Percentiles rank a stretch among this genome's conserved stretches.
phyloP scores from a whole-genome alignment of 1,140 invertebrate genomes.

The Sminthurides bifidus region DNA sequence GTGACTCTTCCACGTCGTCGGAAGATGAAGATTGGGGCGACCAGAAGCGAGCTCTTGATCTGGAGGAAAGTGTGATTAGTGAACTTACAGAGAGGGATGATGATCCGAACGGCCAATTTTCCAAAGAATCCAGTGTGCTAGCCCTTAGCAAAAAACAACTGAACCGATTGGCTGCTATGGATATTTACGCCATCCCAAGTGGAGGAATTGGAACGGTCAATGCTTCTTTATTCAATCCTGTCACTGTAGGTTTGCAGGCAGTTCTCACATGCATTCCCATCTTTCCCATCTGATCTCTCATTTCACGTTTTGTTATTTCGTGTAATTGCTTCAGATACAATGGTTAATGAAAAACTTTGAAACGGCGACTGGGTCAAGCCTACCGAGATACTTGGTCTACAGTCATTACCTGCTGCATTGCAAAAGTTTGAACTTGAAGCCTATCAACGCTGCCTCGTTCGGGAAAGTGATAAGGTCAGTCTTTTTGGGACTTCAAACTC shows the following conservation, averaged over 20 bases:
- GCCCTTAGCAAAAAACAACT: conserved; percentile 7
- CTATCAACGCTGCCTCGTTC: conserved; percentile 21
- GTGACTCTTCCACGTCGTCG: background rate
- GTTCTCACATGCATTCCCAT: background rate
- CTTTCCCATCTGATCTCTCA: background rate
- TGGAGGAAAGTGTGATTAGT: background rate
- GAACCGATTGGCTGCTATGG: conserved; percentile 6
- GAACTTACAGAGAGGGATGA: background rate
- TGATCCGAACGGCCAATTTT: background rate
- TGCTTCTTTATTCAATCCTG: conserved; percentile 6
- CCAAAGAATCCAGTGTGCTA: background rate
- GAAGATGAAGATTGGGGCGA: background rate
- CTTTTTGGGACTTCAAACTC: conserved; percentile 21
- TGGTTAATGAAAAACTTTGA: conserved; percentile 23
- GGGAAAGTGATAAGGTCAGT: conserved; percentile 22
- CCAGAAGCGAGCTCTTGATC: background rate
- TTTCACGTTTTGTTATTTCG: background rate
- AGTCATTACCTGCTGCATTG: conserved; percentile 20
- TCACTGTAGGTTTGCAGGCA: background rate
- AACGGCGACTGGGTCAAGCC: conserved; percentile 8
- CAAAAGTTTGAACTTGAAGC: conserved; percentile 13
- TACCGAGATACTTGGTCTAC: conserved; percentile 14
- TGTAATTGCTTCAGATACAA: conserved; percentile 7
- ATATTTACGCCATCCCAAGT: conserved; percentile 7
- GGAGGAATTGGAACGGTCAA: conserved; percentile 6